Base-by-base conservation (phyloP, 2,113 vertebrate species). In the Siniperca knerii region DNA sequence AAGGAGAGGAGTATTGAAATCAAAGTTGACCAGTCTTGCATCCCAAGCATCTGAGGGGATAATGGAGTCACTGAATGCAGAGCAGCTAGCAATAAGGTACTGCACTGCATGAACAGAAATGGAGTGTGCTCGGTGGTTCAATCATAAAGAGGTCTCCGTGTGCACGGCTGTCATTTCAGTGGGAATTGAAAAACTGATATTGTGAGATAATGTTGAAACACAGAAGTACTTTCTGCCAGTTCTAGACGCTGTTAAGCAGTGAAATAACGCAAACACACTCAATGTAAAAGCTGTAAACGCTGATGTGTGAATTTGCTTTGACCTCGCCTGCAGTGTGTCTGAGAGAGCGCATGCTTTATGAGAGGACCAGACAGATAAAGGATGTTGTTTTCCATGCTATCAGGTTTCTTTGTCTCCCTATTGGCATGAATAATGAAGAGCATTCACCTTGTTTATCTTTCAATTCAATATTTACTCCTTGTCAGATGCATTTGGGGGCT, bases 381-480 rank as follows among this genome's bases (percentile, higher is more conserved):
- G 68, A 78, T 86, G 80, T 74, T 91, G 79, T 87, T 84, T 88
- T 83, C 74, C 72, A 12, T 29, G 58, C 84, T 77, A 72, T 89
- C 86, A 89, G 48, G 55, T 91, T 88, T 75, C 86, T 77, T 85
- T 81, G 81, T 86, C 75, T 92, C 83, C 75, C 89, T 61, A 61
- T 77, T 72, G 81, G 80, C 82, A 93, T 95, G 67, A 94, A 94
- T 94, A 92, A 93, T 93, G 81, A 90, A 94, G 86, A 62, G 52
- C 74, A 78, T 90, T 90, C 92, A 94, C 92, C 93, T 95, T 95
- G 92, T 94, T 95, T 95, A 93, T 95, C 92, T 92, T 94, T 94
- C 90, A 87, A 94, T 95, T 93, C 87, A 94, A 95, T 95, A 95
- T 95, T 95, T 95, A 95, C 92, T 94, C 87, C 90, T 95, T 96